A percentile compares a stretch with the other conserved stretches of the same genome.
These are phyloP conservation scores for Athalia circularis DNA, from an alignment of 2,888 invertebrate species.

Conservation along the genomic window DNA sequence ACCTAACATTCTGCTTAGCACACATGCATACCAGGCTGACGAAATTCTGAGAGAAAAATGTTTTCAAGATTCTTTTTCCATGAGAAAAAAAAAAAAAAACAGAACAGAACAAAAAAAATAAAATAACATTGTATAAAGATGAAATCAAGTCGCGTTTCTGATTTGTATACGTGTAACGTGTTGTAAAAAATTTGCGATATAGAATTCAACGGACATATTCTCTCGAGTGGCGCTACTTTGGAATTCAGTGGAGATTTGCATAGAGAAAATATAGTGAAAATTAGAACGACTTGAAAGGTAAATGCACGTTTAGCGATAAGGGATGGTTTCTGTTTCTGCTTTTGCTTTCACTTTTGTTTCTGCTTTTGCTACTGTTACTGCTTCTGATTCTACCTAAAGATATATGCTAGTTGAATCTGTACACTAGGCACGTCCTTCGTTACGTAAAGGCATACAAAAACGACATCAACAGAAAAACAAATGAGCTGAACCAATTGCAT, in stretches of 20 bases:
- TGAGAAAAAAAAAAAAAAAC: background rate
- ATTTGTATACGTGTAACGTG: background rate
- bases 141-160: background rate
- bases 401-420: background rate
- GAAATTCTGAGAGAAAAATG: slow-evolving; percentile 13
- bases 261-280: no score
- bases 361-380: background rate
- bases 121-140: background rate
- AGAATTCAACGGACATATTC: no score
- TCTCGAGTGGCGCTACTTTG: no score
- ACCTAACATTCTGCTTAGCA: slow-evolving; percentile 10
- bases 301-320: no score
- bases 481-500: slow-evolving; percentile 36
- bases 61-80: background rate
- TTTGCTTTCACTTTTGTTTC: background rate
- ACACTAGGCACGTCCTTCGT: slow-evolving; percentile 31
- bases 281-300: no score
- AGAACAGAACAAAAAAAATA: background rate
- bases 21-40: background rate
- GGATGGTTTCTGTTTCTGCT: background rate
- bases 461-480: slow-evolving; percentile 15
- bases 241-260: no score
- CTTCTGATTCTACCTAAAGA: background rate
- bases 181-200: no score
- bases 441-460: background rate